Percentiles rank a stretch among this genome's conserved stretches.
phyloP scores from a whole-genome alignment of 53 echinoderm and acorn worm genomes.

The Henricia sp. region DNA sequence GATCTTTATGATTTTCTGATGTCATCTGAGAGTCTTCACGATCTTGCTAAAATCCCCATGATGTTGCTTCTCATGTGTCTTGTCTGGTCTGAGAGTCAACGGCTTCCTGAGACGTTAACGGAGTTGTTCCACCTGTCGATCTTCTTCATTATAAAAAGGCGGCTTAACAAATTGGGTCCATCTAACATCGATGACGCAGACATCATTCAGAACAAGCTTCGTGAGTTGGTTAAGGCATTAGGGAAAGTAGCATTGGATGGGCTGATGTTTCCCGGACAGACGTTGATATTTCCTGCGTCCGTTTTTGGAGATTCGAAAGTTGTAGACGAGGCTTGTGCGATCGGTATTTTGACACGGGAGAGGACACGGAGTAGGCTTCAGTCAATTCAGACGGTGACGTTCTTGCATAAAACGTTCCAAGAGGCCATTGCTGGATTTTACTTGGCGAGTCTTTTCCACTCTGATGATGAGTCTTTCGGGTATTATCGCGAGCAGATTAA shows the following conservation, averaged over 20 bases:
- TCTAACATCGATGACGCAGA: background rate
- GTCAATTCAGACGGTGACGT: background rate
- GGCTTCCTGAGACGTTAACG: constrained; percentile 12
- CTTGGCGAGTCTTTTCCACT: constrained; percentile 6
- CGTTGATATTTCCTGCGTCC: background rate
- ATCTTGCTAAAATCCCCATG: constrained; percentile 18
- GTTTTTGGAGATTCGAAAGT: background rate
- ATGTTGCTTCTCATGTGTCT: constrained; percentile 37
- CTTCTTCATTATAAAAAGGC: constrained; percentile 11
- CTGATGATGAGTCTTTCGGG: too few species aligned
- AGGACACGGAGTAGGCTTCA: background rate
- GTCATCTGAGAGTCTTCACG: constrained; percentile 1
- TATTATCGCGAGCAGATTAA: background rate
- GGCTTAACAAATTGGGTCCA: background rate
- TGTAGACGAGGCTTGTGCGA: background rate
- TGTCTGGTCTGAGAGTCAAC: constrained; percentile 10
- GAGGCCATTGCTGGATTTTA: constrained; percentile 14
- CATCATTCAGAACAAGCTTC: background rate
- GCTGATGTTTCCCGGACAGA: constrained; percentile 1
- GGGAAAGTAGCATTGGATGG: constrained; percentile 24
- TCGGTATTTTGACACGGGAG: background rate
- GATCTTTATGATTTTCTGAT: background rate
- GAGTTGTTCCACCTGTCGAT: constrained; percentile 1
- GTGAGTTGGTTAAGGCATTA: background rate
- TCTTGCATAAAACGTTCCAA: constrained; percentile 34